A percentile compares a stretch with the other conserved stretches of the same genome.
Evolutionary conservation across 92 coral and sea anemone genomes (phyloP).

Genomic region (Blastomussa wellsi): DNA sequence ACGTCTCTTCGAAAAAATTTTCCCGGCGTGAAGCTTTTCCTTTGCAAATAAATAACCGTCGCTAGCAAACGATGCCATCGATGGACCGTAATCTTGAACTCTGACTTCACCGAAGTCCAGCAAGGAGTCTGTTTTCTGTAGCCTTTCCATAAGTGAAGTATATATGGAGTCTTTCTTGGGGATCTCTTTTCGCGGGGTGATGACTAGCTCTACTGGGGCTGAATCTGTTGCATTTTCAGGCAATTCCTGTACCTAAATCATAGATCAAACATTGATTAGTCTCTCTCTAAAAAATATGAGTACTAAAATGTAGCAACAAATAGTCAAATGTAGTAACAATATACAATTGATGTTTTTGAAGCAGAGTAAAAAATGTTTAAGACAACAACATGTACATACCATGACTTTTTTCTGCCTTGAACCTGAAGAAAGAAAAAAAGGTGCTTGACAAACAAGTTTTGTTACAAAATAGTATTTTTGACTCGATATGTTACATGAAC

Average conservation of each 20-base stretch:
- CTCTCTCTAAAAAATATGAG: background rate
- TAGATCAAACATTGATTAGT: background rate
- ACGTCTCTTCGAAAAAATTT: background rate
- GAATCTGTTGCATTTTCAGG: slow-evolving; percentile 20
- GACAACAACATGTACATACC: background rate
- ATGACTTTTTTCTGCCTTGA: background rate
- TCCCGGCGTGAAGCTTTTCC: background rate
- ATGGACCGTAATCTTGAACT: slow-evolving; percentile 44
- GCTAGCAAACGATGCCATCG: slow-evolving; percentile 18
- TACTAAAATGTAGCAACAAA: no score
- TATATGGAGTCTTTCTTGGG: slow-evolving; percentile 71
- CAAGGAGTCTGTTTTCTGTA: slow-evolving; percentile 64
- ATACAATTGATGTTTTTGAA: background rate
- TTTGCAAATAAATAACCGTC: slow-evolving; percentile 6
- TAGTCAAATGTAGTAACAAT: no score
- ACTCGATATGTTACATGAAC: background rate
- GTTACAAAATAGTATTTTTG: background rate
- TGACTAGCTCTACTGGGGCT: slow-evolving; percentile 17
- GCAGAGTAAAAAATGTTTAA: background rate
- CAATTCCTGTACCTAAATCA: slow-evolving; percentile 17
- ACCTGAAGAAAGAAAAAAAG: background rate
- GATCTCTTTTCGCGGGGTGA: slow-evolving; percentile 50
- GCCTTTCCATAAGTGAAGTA: slow-evolving; percentile 69
- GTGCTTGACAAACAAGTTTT: no score
- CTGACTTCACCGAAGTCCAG: slow-evolving; percentile 73